Conservation (phyloP, 2,888 invertebrate genomes). For the Thymelicus sylvestris region DNA sequence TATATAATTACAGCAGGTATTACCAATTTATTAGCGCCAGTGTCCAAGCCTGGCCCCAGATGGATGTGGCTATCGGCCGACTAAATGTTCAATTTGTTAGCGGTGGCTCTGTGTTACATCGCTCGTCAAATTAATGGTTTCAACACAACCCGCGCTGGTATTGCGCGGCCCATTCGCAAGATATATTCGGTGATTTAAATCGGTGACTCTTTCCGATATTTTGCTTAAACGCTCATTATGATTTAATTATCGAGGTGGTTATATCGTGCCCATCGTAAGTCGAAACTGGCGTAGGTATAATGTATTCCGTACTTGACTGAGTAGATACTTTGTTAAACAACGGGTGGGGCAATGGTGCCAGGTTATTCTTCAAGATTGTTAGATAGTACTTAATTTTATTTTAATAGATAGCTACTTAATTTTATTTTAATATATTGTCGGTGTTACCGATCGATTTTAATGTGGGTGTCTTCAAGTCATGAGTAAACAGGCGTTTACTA, state of each 20-base stretch:
- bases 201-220: constrained; percentile 11
- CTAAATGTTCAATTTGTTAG: constrained; percentile 64
- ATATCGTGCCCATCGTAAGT: no score
- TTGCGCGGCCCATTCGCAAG: constrained; percentile 40
- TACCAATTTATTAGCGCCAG: constrained; percentile 24
- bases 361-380: no score
- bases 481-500: no score
- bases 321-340: no score
- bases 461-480: no score
- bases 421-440: no score
- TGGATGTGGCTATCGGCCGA: constrained; percentile 51
- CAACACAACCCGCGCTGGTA: constrained; percentile 47
- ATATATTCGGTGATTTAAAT: constrained; percentile 24
- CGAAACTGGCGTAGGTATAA: no score
- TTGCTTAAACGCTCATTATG: constrained; percentile 2
- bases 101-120: constrained; percentile 54
- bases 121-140: constrained; percentile 57
- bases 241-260: not conserved
- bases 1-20: constrained; percentile 32
- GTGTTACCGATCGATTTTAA: no score
- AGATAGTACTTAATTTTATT: no score
- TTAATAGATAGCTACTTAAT: no score
- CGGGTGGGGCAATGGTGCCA: no score
- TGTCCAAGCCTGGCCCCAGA: constrained; percentile 48
- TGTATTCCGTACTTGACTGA: no score